Conservation (phyloP, 2,888 invertebrate genomes). For the Seira musarum region DNA sequence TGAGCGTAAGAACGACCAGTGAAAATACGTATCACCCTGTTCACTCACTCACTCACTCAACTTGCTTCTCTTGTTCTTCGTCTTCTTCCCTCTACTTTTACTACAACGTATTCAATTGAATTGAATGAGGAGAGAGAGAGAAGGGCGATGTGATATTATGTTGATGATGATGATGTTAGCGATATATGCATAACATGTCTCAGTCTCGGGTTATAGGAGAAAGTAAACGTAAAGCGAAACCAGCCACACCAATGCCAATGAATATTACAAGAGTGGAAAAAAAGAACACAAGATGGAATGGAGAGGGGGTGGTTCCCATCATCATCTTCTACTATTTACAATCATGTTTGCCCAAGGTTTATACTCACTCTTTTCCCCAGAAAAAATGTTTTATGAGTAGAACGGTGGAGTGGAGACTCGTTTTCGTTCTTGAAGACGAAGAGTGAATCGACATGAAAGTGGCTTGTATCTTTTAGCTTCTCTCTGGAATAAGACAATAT, state of each 20-base stretch:
- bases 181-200: not conserved
- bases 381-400: conserved; percentile 30
- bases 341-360: conserved; percentile 1
- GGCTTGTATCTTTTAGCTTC: conserved; percentile 44
- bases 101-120: not conserved
- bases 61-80: no score
- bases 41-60: not conserved
- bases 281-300: conserved; percentile 28
- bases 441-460: conserved; percentile 41
- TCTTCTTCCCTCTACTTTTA: no score
- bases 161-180: conserved; percentile 2
- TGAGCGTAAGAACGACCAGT: not conserved
- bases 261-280: conserved; percentile 21
- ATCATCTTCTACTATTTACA: not conserved
- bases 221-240: not conserved
- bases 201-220: no score
- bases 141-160: no score
- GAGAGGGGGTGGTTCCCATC: conserved; percentile 33
- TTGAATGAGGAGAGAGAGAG: not conserved
- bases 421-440: not conserved
- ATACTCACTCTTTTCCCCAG: not conserved
- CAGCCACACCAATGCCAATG: conserved; percentile 5
- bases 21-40: not conserved
- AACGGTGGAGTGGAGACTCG: not conserved
- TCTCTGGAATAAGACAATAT: not conserved